Evolutionary conservation across 2,113 vertebrate species (phyloP).

Genomic region (Hippopotamus amphibius): DNA sequence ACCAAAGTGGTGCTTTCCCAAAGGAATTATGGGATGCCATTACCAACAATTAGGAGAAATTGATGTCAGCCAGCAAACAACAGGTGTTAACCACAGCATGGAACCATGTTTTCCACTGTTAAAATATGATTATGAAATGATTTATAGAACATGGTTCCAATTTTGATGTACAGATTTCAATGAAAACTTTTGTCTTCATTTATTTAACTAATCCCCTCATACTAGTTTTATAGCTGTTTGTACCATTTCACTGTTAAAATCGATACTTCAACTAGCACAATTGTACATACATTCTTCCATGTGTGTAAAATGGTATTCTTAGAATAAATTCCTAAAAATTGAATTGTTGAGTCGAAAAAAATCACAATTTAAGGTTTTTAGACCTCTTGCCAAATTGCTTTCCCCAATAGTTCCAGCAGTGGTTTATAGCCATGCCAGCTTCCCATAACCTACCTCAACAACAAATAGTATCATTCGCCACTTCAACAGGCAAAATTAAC

Average conservation of each 20-base stretch:
- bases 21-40: background rate
- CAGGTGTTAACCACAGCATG: background rate
- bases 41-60: conserved; percentile 18
- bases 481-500: background rate
- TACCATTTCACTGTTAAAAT: conserved; percentile 28
- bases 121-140: background rate
- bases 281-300: background rate
- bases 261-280: background rate
- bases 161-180: conserved; percentile 3
- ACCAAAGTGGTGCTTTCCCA: background rate
- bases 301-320: background rate
- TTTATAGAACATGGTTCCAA: background rate
- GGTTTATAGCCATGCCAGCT: background rate
- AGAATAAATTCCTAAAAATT: conserved; percentile 42
- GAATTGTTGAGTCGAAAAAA: background rate
- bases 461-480: background rate
- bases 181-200: conserved; percentile 29
- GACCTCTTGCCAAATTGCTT: background rate
- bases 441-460: background rate
- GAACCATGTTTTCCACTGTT: background rate
- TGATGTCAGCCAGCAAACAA: background rate
- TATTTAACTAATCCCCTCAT: background rate
- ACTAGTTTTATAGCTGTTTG: background rate
- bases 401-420: background rate
- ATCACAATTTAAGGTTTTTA: background rate